Evolutionary conservation across 2,888 invertebrate species (phyloP), one percentile per base, ranked within the genome.

Genomic region (Synanthedon formicaeformis): DNA sequence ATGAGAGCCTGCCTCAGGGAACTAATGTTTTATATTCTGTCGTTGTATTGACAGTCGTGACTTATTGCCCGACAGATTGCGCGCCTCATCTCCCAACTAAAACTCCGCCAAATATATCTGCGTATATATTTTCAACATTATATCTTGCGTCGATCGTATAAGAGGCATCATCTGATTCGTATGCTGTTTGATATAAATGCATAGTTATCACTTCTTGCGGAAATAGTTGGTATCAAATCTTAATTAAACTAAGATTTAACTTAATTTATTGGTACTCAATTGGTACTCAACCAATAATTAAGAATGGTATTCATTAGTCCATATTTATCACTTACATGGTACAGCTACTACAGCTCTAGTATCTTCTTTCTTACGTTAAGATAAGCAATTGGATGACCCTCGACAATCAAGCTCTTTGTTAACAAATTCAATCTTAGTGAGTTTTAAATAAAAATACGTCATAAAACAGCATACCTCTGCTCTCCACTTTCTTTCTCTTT

Each of bases 11-110:
- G 65, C 68, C 67, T 65, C 60, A 56, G 69, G 68, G 69, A 72
- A 71, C 72, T 76, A 73, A 80, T 75, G 76, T 78, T 81, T 81
- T 81, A 79, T 80, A 81, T 79, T 78, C 78, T 67, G 69, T 71
- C 74, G 71, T 66, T 75, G 77, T 80, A 81, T 78, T 79, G 80
- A 78, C 81, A 79, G 73, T 68, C 64, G 63, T 78, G 76, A 83
- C 71, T 81, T 81, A 80, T 81, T 73, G 75, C 71, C 61, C 64
- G 67, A 72, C 69, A 72, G 75, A 77, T 76, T 76, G 71, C 60
- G 67, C 63, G 59, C 53, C 57, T 57, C 55, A 54, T 55, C 57
- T 56, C 57, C 34, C 54, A 48, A 54, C 60, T 53, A 56, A 54
- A 53, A 54, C 55, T 51, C 50, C 50, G 57, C 57, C 55, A 54